Percentiles rank a stretch among this genome's conserved stretches.
These are phyloP conservation scores for Liopterus haemorrhoidalis DNA, from an alignment of 2,888 invertebrate genomes.

Conservation along the genomic window DNA sequence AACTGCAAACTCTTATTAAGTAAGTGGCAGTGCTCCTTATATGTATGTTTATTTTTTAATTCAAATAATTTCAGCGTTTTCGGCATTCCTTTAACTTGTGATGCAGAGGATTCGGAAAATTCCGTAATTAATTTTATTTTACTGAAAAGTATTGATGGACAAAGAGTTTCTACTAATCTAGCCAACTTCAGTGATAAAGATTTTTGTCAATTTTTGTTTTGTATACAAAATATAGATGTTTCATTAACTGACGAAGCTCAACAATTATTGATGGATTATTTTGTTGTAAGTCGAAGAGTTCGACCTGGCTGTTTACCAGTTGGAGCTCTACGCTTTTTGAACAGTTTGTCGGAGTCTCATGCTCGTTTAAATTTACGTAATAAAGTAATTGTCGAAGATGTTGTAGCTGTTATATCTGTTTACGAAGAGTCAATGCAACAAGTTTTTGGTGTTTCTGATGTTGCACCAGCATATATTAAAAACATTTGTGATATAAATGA, in stretches of 20 bases:
- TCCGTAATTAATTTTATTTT: conserved; percentile 38
- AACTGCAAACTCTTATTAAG: conserved; percentile 20
- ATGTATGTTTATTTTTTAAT: too few relatives aligned
- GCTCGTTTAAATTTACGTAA: background rate
- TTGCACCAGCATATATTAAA: too few relatives aligned
- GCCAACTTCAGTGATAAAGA: conserved; percentile 37
- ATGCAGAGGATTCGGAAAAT: conserved; percentile 35
- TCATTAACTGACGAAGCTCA: conserved; percentile 38
- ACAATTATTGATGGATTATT: conserved; percentile 46
- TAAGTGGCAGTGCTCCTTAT: too few relatives aligned
- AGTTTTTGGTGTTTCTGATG: background rate
- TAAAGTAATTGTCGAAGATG: background rate
- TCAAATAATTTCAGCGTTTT: conserved; percentile 38
- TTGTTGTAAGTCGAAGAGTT: conserved; percentile 43
- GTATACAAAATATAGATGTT: conserved; percentile 36
- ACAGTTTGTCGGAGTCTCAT: background rate
- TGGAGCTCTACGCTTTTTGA: background rate
- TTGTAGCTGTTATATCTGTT: background rate
- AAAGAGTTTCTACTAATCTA: background rate
- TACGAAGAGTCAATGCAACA: conserved; percentile 1
- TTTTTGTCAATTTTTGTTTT: conserved; percentile 36
- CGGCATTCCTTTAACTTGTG: conserved; percentile 41
- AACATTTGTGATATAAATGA: too few relatives aligned
- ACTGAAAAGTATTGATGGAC: conserved; percentile 31
- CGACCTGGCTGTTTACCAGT: conserved; percentile 37